phyloP scores from a whole-genome alignment of 2,797 vertebrate species.

The Lutjanus campechanus region DNA sequence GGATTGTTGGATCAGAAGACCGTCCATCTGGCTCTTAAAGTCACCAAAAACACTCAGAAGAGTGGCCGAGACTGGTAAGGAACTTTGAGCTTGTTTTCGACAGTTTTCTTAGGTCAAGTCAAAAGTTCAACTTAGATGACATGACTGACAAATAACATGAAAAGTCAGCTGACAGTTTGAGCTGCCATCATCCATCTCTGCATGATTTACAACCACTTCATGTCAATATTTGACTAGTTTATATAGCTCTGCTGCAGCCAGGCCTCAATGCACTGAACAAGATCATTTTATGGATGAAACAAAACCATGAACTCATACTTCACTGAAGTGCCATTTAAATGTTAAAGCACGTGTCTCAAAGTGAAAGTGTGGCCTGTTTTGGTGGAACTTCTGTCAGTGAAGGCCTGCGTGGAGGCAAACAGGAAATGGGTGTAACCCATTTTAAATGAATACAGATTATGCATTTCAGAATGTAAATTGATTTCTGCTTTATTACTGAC shows the following conservation, averaged over 20 bases:
- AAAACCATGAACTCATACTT: not conserved
- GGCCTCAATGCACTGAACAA: not conserved
- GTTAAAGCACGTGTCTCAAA: slow-evolving; percentile 41
- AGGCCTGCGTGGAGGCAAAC: slow-evolving; percentile 21
- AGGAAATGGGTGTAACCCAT: slow-evolving; percentile 52
- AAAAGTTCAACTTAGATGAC: not conserved
- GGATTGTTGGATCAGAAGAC: not conserved
- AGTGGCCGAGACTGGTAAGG: slow-evolving; percentile 28
- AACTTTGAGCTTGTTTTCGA: slow-evolving; percentile 5
- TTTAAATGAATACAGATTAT: not conserved
- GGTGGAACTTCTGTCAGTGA: slow-evolving; percentile 1
- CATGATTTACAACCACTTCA: not conserved
- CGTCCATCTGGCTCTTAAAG: not conserved
- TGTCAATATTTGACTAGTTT: not conserved
- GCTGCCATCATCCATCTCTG: not conserved
- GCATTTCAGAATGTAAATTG: not conserved
- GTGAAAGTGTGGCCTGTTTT: slow-evolving; percentile 40
- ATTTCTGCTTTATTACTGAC: not conserved
- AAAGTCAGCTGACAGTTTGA: not conserved
- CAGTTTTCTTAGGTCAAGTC: not conserved
- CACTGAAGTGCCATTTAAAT: not conserved
- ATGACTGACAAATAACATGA: too few species aligned
- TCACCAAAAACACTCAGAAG: not conserved
- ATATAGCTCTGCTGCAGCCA: not conserved
- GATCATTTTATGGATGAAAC: not conserved